These are phyloP conservation scores for Nemoura dubitans DNA, from an alignment of 2,888 invertebrate genomes.

Conservation along the genomic window DNA sequence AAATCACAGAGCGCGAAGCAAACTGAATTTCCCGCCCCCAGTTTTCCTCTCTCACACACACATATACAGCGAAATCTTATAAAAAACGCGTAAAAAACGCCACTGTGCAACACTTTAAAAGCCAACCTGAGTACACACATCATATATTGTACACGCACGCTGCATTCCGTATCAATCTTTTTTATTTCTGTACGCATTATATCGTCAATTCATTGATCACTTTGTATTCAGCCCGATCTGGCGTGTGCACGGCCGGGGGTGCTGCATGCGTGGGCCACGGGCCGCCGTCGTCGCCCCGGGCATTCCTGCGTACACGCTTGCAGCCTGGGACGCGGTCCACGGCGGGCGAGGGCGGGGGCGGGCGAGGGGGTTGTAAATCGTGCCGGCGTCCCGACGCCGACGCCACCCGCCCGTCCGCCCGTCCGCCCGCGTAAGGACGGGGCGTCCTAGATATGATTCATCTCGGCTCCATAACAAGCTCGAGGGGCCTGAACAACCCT, in stretches of 20 bases:
- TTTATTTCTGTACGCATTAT: conserved; percentile 18
- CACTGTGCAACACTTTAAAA: neutral
- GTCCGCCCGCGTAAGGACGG: neutral
- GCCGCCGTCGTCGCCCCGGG: neutral
- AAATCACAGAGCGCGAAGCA: conserved; percentile 1
- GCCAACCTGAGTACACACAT: conserved; percentile 34
- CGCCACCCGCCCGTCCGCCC: neutral
- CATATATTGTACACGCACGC: conserved; percentile 32
- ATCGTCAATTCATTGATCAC: conserved; percentile 39
- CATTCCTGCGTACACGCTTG: conserved; percentile 17
- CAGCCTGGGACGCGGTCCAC: neutral
- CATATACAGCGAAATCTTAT: neutral
- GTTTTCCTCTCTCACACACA: neutral
- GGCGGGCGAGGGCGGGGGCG: too few relatives aligned
- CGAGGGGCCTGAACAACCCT: neutral
- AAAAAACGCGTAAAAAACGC: neutral
- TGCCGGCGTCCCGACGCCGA: neutral
- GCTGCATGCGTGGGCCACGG: neutral
- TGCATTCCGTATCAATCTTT: conserved; percentile 32
- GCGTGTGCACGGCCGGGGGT: neutral
- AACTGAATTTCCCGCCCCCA: neutral
- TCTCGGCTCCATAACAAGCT: neutral
- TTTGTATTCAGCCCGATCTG: conserved; percentile 33
- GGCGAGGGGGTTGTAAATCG: too few relatives aligned
- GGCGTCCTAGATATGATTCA: conserved; percentile 31